phyloP scores from a whole-genome alignment of 2,888 invertebrate genomes.

The Odontocerum albicorne region DNA sequence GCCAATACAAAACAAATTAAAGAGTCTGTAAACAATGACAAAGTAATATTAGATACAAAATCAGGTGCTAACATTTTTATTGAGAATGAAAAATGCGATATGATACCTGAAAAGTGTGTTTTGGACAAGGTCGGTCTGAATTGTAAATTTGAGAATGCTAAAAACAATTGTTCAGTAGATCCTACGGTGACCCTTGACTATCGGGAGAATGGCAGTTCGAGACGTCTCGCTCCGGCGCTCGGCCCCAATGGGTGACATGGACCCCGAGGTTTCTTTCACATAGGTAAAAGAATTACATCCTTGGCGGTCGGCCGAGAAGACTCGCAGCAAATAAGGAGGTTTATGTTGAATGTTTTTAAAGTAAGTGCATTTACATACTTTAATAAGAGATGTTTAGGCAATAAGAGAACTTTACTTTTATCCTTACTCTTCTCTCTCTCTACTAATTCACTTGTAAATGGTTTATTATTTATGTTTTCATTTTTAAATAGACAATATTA shows the following conservation, averaged over 20 bases:
- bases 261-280: background rate
- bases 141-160: slow-evolving; percentile 25
- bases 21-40: slow-evolving; percentile 24
- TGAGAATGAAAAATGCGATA: slow-evolving; percentile 5
- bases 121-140: slow-evolving; percentile 1
- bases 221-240: slow-evolving; percentile 30
- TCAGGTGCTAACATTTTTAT: slow-evolving; percentile 18
- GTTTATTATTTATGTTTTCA: too few species aligned
- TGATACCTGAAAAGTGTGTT: slow-evolving; percentile 16
- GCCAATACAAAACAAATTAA: slow-evolving; percentile 27
- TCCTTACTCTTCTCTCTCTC: background rate
- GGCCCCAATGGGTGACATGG: slow-evolving; percentile 34
- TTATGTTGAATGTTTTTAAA: slow-evolving; percentile 22
- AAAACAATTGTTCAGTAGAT: slow-evolving; percentile 27
- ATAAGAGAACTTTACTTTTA: slow-evolving; percentile 7
- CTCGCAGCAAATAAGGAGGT: slow-evolving; percentile 12
- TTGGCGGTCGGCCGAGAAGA: slow-evolving; percentile 31
- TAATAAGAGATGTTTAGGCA: slow-evolving; percentile 3
- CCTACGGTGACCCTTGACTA: slow-evolving; percentile 28
- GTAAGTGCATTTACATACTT: slow-evolving; percentile 10
- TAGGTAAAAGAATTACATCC: slow-evolving; percentile 24
- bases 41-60: slow-evolving; percentile 20
- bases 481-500: too few species aligned
- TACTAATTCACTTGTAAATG: too few species aligned
- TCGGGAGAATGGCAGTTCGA: slow-evolving; percentile 28